Base-by-base conservation (phyloP, 2,797 vertebrate genomes). In the Halcyon smyrnensis region DNA sequence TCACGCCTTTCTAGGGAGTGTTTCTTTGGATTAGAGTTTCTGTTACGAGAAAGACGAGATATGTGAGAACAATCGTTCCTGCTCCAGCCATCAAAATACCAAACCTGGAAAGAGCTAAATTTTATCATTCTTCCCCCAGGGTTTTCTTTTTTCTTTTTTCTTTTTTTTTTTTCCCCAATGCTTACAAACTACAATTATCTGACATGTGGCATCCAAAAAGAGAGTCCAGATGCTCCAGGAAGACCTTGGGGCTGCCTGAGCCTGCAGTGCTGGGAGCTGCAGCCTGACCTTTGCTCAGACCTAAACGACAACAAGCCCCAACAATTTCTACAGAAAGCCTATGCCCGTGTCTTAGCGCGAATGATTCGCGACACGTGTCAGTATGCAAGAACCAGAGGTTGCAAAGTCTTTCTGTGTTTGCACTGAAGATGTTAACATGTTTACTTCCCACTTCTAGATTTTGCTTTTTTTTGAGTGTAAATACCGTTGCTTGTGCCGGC, bases 11-110 rank as follows among this genome's bases (percentile, higher is more conserved):
- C 43, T 78, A 48, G 41, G 63, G 79, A 86, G 63, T 64, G 84
- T 84, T 85, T 54, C 53, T 85, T 74, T 95, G 87, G 75, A 73
- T 92, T 92, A 91, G 84, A 60, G 30, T 83, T 93, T 92, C 84
- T 92, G 92, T 89, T 87, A 84, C 9, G 41, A 73, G 53, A 54
- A 80, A 78, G 45, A 83, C 46, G 84, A 92, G 84, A 67, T 85
- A 87, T 27, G 37, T 17, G 70, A 41, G 71, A 84, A 60, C 74
- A 89, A 82, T 79, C 20, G 0, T 32, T 75, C 20, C 32, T 1
- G 2, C 41, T 96, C 60, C 57, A 96, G 81, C 32, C 81, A 85
- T 76, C 60, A 71, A 78, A 90, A 79, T 34, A 80, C 34, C 32
- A 87, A 77, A 89, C 78, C 68, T 87, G 71, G 46, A 28, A 92